phyloP scores from a whole-genome alignment of 1,140 invertebrate genomes.

The Saccostrea cuccullata region DNA sequence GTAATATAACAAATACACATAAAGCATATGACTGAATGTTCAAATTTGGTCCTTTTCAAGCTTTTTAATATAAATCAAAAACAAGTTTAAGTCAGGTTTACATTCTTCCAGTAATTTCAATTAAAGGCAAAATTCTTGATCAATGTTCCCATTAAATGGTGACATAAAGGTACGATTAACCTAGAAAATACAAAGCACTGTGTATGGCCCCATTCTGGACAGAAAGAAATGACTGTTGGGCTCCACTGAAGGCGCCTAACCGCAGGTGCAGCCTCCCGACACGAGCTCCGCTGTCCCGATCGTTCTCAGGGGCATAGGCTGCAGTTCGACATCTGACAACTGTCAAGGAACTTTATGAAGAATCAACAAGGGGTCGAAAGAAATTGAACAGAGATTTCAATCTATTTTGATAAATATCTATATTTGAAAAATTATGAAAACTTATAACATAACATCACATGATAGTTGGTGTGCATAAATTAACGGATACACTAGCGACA shows the following conservation, averaged over 20 bases:
- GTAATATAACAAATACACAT: no score
- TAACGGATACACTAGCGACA: neutral
- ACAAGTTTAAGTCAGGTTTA: no score
- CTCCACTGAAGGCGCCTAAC: neutral
- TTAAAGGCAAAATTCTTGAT: no score
- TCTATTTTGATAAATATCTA: neutral
- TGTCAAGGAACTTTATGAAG: slow-evolving; percentile 22
- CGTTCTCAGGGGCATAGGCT: neutral
- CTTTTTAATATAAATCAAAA: no score
- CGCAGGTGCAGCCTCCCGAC: slow-evolving; percentile 28
- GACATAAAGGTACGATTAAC: no score
- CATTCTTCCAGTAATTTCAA: no score
- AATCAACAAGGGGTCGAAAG: neutral
- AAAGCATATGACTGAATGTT: no score
- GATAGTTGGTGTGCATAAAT: slow-evolving; percentile 12
- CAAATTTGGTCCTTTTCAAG: no score
- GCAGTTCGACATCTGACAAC: slow-evolving; percentile 9
- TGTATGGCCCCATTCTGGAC: neutral
- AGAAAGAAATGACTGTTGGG: neutral
- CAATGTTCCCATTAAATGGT: no score
- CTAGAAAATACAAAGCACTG: no score
- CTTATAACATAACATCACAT: slow-evolving; percentile 12
- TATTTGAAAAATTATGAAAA: slow-evolving; percentile 12
- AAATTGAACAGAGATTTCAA: neutral
- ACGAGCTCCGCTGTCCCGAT: slow-evolving; percentile 28